Evolutionary conservation across 2,113 vertebrate species (phyloP), one percentile per base, ranked within the genome.

Genomic region (Rafetus swinhoei): DNA sequence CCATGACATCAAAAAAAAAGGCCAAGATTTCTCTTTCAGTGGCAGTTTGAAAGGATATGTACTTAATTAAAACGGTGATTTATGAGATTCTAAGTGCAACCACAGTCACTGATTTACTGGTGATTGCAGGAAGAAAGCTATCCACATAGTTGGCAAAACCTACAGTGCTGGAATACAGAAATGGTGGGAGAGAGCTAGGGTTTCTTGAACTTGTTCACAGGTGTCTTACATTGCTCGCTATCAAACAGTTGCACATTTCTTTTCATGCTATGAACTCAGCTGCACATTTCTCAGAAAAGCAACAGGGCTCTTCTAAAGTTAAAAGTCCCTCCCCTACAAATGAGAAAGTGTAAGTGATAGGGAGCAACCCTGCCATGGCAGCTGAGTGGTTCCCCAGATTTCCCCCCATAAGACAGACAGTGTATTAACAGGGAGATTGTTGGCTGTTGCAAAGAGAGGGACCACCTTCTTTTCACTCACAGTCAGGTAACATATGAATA

Each of bases 11-110:
- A 97, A 95, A 97, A 96, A 96, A 96, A 62, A 84, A 86, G 92
- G 87, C 83, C 84, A 76, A 86, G 74, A 29, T 85, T 97, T 90
- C 82, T 93, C 92, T 96, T 96, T 96, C 87, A 95, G 91, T 95
- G 91, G 87, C 88, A 85, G 87, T 94, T 94, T 95, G 94, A 96
- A 97, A 95, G 94, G 81, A 95, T 94, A 97, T 96, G 91, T 93
- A 97, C 97, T 97, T 97, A 97, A 97, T 97, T 95, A 91, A 87
- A 95, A 52, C 55, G 87, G 57, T 85, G 92, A 95, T 92, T 97
- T 97, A 95, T 25, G 92, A 76, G 32, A 79, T 88, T 87, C 86
- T 95, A 96, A 94, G 82, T 76, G 81, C 94, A 94, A 94, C 54
- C 81, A 96, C 18, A 35, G 91, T 57, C n/a, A 62, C 59, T 39